These are phyloP conservation scores for Fragariocoptes setiger DNA, from an alignment of 1,140 invertebrate genomes.

Conservation along the genomic window DNA sequence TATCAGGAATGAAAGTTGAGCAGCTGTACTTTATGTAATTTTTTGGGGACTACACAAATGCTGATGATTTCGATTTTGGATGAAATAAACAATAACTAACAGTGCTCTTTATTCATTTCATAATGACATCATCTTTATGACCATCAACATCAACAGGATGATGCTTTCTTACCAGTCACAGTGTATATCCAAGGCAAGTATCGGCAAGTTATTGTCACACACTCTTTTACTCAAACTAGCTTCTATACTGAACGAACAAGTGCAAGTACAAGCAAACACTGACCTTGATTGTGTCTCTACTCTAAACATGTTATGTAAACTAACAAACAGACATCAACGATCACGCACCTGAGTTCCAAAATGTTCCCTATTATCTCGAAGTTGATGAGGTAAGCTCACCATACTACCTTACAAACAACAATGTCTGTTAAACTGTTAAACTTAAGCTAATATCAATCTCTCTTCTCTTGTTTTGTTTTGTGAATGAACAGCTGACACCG, in stretches of 20 bases:
- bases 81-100: too few species aligned
- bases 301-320: not conserved
- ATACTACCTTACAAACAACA: not conserved
- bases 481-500: conserved; percentile 34
- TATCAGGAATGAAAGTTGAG: too few species aligned
- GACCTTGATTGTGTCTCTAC: too few species aligned
- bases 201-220: not conserved
- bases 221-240: conserved; percentile 2
- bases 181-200: conserved; percentile 36
- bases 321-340: conserved; percentile 32
- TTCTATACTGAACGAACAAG: not conserved
- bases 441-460: not conserved
- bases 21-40: too few species aligned
- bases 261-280: conserved; percentile 6
- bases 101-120: not conserved
- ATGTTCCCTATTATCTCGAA: conserved; percentile 35
- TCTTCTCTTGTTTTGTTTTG: conserved; percentile 4
- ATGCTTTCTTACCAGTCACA: conserved; percentile 40
- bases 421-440: not conserved
- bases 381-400: conserved; percentile 28
- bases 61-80: too few species aligned
- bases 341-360: conserved; percentile 25
- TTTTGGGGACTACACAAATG: too few species aligned
- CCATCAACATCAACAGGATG: conserved; percentile 25
- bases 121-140: not conserved